These are phyloP conservation scores for Delphinapterus leucas DNA, from an alignment of 2,113 vertebrate genomes.

Conservation along the genomic window DNA sequence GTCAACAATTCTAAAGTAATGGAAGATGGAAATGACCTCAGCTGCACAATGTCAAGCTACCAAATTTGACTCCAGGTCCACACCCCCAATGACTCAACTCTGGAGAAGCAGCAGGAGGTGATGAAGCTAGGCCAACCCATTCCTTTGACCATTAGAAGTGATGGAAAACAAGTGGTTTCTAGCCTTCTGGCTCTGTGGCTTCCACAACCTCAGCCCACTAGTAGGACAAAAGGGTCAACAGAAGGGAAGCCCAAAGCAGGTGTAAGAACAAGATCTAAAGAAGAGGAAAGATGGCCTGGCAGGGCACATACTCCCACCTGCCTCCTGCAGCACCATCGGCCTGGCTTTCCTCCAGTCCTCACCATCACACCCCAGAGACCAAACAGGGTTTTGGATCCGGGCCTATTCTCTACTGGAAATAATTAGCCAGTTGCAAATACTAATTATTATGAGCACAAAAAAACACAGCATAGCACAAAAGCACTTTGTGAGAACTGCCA, in stretches of 20 bases:
- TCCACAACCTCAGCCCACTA: background rate
- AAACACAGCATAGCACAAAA: constrained; percentile 3
- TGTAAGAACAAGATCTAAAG: background rate
- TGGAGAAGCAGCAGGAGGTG: background rate
- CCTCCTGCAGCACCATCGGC: background rate
- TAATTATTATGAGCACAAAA: constrained; percentile 28
- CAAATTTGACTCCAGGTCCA: background rate
- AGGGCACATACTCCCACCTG: background rate
- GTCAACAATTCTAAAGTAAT: background rate
- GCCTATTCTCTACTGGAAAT: constrained; percentile 46
- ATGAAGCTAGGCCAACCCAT: background rate
- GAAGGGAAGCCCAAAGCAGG: background rate
- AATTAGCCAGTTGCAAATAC: constrained; percentile 19
- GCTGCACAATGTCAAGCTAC: background rate
- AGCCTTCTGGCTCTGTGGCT: background rate
- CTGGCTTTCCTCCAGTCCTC: background rate
- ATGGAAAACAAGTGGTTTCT: constrained; percentile 28
- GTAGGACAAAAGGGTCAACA: background rate
- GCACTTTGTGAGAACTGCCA: constrained; percentile 41
- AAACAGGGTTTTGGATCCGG: background rate
- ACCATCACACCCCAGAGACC: background rate
- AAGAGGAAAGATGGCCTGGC: background rate
- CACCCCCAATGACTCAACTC: background rate
- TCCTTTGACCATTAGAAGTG: background rate
- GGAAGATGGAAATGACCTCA: background rate